Evolutionary conservation across 2,888 invertebrate species (phyloP).

Genomic region (Meganola albula): DNA sequence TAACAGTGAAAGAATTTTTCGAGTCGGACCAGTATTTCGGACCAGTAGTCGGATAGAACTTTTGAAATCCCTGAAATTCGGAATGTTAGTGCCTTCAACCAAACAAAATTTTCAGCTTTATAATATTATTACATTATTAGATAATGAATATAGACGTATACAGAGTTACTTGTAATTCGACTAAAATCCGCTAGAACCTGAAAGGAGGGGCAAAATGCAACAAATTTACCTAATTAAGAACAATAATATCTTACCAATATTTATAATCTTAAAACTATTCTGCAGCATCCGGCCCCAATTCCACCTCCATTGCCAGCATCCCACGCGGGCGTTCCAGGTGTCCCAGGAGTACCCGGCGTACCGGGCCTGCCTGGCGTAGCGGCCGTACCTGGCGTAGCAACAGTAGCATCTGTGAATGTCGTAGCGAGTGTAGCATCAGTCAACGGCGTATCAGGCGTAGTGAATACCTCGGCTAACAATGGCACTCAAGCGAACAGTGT

Average conservation of each 20-base stretch:
- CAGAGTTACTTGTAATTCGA: too few species aligned
- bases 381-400: not conserved
- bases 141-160: too few species aligned
- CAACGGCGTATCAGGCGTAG: constrained; percentile 1
- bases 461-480: constrained; percentile 5
- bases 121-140: too few species aligned
- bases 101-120: too few species aligned
- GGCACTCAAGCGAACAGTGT: constrained; percentile 14
- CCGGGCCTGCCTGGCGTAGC: not conserved
- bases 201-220: too few species aligned
- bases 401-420: not conserved
- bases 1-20: too few species aligned
- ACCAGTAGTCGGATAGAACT: too few species aligned
- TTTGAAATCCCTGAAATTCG: too few species aligned
- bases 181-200: too few species aligned
- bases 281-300: constrained; percentile 65
- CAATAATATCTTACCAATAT: not conserved
- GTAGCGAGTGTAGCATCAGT: not conserved
- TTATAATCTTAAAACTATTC: not conserved
- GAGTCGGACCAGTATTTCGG: too few species aligned
- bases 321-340: constrained; percentile 12
- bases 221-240: too few species aligned
- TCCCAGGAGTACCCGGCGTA: constrained; percentile 1
- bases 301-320: constrained; percentile 67
- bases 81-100: not conserved